phyloP scores from a whole-genome alignment of 2,113 vertebrate genomes.

The Seriola rivoliana region DNA sequence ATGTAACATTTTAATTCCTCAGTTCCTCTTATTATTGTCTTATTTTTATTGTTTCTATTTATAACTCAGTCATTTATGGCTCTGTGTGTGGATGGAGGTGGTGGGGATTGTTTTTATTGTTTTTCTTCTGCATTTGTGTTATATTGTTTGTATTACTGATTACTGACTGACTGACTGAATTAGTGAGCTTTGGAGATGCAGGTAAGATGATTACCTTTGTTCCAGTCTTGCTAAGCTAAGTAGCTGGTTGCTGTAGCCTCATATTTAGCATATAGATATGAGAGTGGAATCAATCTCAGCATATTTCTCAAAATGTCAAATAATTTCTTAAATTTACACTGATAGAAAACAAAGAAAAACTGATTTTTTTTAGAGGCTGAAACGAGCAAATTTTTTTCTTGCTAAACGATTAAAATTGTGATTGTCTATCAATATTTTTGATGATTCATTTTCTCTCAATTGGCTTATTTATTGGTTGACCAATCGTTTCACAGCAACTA shows the following conservation, averaged over 20 bases:
- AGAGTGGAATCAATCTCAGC: background rate
- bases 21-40: no score
- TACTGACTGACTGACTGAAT: no score
- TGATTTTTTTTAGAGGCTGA: background rate
- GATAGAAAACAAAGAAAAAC: background rate
- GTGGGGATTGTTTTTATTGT: no score
- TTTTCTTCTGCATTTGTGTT: no score
- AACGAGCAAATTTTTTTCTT: background rate
- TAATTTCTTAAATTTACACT: background rate
- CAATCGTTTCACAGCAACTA: background rate
- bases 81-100: no score
- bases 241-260: no score
- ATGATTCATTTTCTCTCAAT: background rate
- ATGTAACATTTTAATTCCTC: background rate
- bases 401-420: background rate
- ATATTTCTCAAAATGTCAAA: background rate
- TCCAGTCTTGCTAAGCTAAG: background rate
- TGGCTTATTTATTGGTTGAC: background rate
- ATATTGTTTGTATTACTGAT: no score
- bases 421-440: background rate
- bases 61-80: no score
- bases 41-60: no score
- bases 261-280: background rate
- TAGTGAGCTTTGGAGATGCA: background rate
- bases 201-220: background rate